These are phyloP conservation scores for Mayetiola destructor DNA, from an alignment of 2,888 invertebrate species.

Conservation along the genomic window DNA sequence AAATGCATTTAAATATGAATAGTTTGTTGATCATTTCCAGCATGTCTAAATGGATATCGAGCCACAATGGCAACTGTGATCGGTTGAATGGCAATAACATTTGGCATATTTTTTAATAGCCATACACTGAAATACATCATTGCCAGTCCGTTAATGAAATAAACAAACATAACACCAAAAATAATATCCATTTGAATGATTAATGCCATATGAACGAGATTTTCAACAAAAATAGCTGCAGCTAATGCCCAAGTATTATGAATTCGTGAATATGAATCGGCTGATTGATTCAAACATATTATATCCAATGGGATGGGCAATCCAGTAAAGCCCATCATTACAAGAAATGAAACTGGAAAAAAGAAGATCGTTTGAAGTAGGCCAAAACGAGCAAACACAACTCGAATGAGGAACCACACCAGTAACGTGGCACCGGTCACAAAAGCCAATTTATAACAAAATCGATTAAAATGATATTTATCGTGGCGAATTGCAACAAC, in stretches of 20 bases:
- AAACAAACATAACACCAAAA: slow-evolving; percentile 5
- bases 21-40: not conserved
- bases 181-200: slow-evolving; percentile 2
- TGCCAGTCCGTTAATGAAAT: not conserved
- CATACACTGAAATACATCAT: slow-evolving; percentile 1
- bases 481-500: not conserved
- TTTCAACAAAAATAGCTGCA: not conserved
- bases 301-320: not conserved
- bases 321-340: slow-evolving; percentile 5
- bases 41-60: not conserved
- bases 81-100: not conserved
- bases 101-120: slow-evolving; percentile 1
- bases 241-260: not conserved
- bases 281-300: not conserved
- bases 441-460: not conserved
- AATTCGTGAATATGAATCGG: not conserved
- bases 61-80: not conserved
- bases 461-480: slow-evolving; percentile 8
- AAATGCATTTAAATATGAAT: not conserved
- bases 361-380: not conserved
- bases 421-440: not conserved
- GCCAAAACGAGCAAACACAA: not conserved
- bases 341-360: not conserved
- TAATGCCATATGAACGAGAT: not conserved
- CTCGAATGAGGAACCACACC: not conserved